Conservation (phyloP, 2,113 vertebrate species). For the Cygnus atratus region DNA sequence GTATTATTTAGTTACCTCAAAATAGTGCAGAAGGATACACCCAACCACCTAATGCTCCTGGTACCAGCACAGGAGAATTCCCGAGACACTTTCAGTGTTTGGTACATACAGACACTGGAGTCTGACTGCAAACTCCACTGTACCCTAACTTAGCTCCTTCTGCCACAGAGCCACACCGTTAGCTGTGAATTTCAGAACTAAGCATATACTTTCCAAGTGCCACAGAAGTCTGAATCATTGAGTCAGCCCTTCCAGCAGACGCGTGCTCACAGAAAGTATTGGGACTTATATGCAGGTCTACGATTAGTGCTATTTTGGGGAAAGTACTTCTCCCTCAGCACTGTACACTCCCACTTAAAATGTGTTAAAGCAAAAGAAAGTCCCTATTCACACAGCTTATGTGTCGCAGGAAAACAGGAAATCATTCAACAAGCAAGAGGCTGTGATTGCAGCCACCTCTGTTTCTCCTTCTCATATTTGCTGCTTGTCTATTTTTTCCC, state of each 20-base stretch:
- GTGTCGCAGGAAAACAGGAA: background rate
- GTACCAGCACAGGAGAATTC: background rate
- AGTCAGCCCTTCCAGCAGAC: background rate
- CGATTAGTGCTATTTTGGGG: background rate
- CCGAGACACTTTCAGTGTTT: background rate
- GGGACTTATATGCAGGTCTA: background rate
- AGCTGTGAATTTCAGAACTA: background rate
- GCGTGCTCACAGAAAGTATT: background rate
- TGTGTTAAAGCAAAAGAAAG: background rate
- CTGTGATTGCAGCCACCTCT: background rate
- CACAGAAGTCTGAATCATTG: background rate
- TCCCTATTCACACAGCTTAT: background rate
- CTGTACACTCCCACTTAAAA: background rate
- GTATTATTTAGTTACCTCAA: background rate
- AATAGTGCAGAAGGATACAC: background rate
- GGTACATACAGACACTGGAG: background rate
- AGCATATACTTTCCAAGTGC: background rate
- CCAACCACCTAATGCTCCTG: background rate
- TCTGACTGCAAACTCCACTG: background rate
- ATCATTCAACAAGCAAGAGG: background rate
- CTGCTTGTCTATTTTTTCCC: background rate
- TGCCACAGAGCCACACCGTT: background rate
- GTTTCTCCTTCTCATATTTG: background rate
- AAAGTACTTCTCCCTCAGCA: background rate
- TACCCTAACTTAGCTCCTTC: background rate